Conservation (phyloP, 92 coral and sea anemone genomes). For the Parazoanthus atlanticus region DNA sequence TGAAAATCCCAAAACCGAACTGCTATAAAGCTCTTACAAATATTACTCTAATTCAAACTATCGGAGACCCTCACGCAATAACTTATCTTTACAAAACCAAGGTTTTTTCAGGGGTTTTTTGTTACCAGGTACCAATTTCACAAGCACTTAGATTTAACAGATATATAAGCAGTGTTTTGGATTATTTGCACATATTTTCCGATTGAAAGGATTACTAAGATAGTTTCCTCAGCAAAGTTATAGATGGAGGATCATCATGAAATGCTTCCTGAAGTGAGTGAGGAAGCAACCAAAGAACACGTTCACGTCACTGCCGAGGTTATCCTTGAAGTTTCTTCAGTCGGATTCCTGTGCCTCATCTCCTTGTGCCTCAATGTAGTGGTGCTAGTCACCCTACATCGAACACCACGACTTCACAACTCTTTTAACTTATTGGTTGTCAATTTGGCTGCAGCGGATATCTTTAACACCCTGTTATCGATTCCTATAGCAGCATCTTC, state of each 20-base stretch:
- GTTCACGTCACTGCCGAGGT: neutral
- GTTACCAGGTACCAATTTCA: neutral
- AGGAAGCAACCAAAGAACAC: neutral
- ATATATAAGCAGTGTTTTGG: neutral
- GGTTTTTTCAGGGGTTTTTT: too few species aligned
- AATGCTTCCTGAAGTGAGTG: neutral
- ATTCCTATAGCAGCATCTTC: neutral
- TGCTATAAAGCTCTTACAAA: too few species aligned
- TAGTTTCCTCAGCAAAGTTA: neutral
- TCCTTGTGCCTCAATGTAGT: neutral
- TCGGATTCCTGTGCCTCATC: neutral
- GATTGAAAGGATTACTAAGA: neutral
- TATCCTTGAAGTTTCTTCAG: neutral
- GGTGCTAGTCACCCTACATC: neutral
- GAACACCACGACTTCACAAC: conserved; percentile 10
- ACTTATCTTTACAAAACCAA: too few species aligned
- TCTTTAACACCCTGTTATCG: neutral
- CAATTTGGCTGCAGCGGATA: neutral
- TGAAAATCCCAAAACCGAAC: too few species aligned
- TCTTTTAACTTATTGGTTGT: neutral
- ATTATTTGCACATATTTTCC: neutral
- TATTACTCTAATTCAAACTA: too few species aligned
- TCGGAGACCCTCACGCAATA: too few species aligned
- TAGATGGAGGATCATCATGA: neutral
- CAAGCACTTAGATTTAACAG: neutral